Conservation (phyloP, 2,797 vertebrate species). For the Anabas testudineus region DNA sequence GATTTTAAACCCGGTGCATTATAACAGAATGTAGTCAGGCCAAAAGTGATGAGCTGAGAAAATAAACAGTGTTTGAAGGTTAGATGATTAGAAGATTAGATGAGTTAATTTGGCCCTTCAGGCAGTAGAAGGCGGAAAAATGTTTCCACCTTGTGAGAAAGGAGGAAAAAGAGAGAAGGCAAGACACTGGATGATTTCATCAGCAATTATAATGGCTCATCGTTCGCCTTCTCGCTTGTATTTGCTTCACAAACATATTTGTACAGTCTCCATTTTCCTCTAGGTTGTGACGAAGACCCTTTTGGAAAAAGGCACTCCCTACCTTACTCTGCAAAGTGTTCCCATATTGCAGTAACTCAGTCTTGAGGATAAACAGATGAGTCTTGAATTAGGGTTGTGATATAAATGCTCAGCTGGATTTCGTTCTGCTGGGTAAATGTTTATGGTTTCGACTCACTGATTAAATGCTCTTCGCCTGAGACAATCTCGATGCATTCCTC, state of each 20-base stretch:
- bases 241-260: conserved; percentile 17
- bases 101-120: conserved; percentile 60
- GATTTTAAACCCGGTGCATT: conserved; percentile 71
- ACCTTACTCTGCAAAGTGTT: conserved; percentile 52
- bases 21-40: conserved; percentile 43
- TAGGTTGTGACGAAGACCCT: conserved; percentile 36
- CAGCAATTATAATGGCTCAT: conserved; percentile 33
- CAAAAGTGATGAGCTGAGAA: conserved; percentile 70
- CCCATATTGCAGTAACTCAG: conserved; percentile 56
- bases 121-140: conserved; percentile 47
- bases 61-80: conserved; percentile 75
- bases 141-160: conserved; percentile 42
- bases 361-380: conserved; percentile 69
- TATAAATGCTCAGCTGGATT: conserved; percentile 66
- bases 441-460: conserved; percentile 41
- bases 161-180: conserved; percentile 24
- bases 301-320: conserved; percentile 46
- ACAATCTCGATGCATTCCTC: conserved; percentile 21
- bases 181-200: conserved; percentile 46
- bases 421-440: conserved; percentile 53
- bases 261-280: neutral
- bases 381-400: conserved; percentile 59
- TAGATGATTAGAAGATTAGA: conserved; percentile 69
- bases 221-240: conserved; percentile 2
- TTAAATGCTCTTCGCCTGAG: conserved; percentile 39